These are phyloP conservation scores for Anguilla obscura DNA, from an alignment of 2,797 vertebrate species.

Conservation along the genomic window DNA sequence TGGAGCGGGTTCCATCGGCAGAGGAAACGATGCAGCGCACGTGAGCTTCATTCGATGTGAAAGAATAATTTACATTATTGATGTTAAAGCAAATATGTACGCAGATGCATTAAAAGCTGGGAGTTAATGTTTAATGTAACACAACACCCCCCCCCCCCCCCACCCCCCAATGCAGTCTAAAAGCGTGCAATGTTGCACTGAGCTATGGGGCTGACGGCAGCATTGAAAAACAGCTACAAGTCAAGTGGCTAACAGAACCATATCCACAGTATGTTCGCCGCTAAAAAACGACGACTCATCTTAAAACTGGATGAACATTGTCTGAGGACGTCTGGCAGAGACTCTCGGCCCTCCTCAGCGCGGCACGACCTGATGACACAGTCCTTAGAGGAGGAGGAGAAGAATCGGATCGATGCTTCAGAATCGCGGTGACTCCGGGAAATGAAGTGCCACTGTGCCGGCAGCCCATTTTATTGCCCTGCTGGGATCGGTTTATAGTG, in stretches of 20 bases:
- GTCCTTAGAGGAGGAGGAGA: not conserved
- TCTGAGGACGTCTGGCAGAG: not conserved
- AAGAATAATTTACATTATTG: not conserved
- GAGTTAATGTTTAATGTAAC: not conserved
- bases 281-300: not conserved
- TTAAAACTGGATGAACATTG: not conserved
- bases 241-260: not conserved
- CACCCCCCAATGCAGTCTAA: not conserved
- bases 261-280: not conserved
- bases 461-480: conserved; percentile 10
- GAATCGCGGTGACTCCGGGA: conserved; percentile 12
- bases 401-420: not conserved
- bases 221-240: not conserved
- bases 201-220: not conserved
- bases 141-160: not conserved
- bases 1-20: not conserved
- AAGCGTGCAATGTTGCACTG: not conserved
- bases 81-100: not conserved
- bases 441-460: conserved; percentile 16
- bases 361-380: not conserved
- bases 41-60: not conserved
- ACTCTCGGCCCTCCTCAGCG: not conserved
- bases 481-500: conserved; percentile 20
- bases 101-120: not conserved
- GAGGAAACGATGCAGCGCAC: not conserved